These are phyloP conservation scores for Hanleya hanleyi DNA, from an alignment of 2,888 invertebrate genomes.

Conservation along the genomic window DNA sequence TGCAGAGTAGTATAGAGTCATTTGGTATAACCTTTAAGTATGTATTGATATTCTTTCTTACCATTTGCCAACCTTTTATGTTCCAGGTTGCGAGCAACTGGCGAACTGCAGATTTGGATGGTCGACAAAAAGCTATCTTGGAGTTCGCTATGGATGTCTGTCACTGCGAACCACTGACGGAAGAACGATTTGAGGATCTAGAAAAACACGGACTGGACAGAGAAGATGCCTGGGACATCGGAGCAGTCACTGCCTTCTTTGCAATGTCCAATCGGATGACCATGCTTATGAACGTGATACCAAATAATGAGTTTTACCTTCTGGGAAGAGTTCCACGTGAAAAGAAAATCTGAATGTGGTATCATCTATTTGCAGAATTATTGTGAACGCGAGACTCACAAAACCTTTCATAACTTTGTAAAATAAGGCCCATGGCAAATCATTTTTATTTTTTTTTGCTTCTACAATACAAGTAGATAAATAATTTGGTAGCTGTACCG, in stretches of 20 bases:
- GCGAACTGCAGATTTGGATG: slow-evolving; percentile 55
- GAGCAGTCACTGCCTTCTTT: slow-evolving; percentile 59
- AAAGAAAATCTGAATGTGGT: background rate
- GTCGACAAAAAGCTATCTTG: slow-evolving; percentile 57
- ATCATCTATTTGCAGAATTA: background rate
- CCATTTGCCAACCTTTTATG: no score
- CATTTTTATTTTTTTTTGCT: no score
- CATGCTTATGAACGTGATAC: slow-evolving; percentile 53
- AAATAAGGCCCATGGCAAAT: no score
- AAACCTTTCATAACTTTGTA: no score
- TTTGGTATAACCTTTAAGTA: no score
- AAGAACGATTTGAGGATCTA: slow-evolving; percentile 47
- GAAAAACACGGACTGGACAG: slow-evolving; percentile 48
- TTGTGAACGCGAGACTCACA: no score
- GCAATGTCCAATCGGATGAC: slow-evolving; percentile 66
- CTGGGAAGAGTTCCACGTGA: slow-evolving; percentile 47
- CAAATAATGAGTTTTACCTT: slow-evolving; percentile 63
- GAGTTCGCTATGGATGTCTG: slow-evolving; percentile 60
- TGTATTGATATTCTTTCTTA: no score
- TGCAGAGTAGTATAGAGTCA: no score
- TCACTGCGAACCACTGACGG: slow-evolving; percentile 47
- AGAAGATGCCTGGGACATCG: slow-evolving; percentile 68
- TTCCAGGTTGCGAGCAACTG: slow-evolving; percentile 59
- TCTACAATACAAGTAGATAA: no score
- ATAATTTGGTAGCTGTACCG: no score